Base-by-base conservation (phyloP, 2,113 vertebrate species). In the Melozone crissalis region DNA sequence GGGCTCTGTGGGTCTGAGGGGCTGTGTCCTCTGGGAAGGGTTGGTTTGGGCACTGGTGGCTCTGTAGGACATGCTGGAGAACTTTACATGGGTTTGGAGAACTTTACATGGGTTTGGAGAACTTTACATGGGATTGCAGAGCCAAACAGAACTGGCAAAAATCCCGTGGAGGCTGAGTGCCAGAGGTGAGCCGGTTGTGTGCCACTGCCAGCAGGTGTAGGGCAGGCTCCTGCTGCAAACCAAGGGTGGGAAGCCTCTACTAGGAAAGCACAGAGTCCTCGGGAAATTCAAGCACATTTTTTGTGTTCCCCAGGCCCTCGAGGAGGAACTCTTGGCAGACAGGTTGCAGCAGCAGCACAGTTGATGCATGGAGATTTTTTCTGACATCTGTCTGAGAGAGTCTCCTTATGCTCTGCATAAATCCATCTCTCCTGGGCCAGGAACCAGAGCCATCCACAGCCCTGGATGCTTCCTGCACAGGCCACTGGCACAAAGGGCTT, bases 331-430 rank as follows among this genome's bases (percentile, higher is more conserved):
- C 54, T 39, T 57, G 44, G 58, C 35, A 76, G 31, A 19, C 81
- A 84, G 59, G 43, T 80, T 85, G 62, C 81, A 91, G 59, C 58
- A 35, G 63, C 78, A 91, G 59, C 58, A 35, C 46, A 66, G n/a
- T 19, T 87, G 90, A 66, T 57, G 41, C 26, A 7, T 20, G 17
- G 85, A 94, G 76, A 89, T 88, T 61, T 83, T 66, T 92, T 73
- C 71, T 86, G 83, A 87, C 78, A 78, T 87, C 61, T 81, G 74
- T 81, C 51, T 75, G 61, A 84, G 66, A 78, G 58, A 63, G 33
- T 49, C 33, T 78, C 66, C 75, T 63, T 58, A 26, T 58, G 83
- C 73, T 80, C 55, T 78, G 80, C 69, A 58, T 62, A 66, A 89
- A 89, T 77, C 63, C 74, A 55, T 35, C 84, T 69, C 66, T 95